A percentile compares a stretch with the other conserved stretches of the same genome.
These are phyloP conservation scores for Leucania comma DNA, from an alignment of 2,888 invertebrate species.

Conservation along the genomic window DNA sequence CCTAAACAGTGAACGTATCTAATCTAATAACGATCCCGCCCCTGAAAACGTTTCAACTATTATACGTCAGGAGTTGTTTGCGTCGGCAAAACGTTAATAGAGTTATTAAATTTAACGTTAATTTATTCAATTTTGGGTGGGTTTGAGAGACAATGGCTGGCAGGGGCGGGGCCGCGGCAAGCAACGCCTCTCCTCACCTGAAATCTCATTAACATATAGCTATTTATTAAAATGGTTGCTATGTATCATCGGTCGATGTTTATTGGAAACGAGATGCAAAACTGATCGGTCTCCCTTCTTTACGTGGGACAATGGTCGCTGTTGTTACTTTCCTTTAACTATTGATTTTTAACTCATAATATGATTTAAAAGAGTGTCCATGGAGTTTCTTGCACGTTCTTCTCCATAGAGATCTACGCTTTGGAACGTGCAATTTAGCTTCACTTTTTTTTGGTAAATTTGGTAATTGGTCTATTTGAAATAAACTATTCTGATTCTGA, in stretches of 20 bases:
- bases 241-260: slow-evolving; percentile 65
- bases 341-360: too few relatives aligned
- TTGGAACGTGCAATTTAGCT: too few relatives aligned
- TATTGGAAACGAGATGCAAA: slow-evolving; percentile 55
- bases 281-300: slow-evolving; percentile 34
- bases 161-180: slow-evolving; percentile 78
- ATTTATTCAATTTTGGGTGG: slow-evolving; percentile 88
- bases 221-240: slow-evolving; percentile 60
- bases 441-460: too few relatives aligned
- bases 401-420: too few relatives aligned
- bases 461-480: too few relatives aligned
- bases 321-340: slow-evolving; percentile 19
- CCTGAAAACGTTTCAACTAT: slow-evolving; percentile 81
- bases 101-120: slow-evolving; percentile 89
- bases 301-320: slow-evolving; percentile 28
- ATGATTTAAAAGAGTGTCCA: too few relatives aligned
- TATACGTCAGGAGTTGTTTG: slow-evolving; percentile 86
- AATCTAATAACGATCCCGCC: slow-evolving; percentile 84
- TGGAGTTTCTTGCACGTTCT: too few relatives aligned
- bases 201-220: slow-evolving; percentile 74
- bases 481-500: too few relatives aligned
- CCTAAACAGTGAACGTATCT: slow-evolving; percentile 76
- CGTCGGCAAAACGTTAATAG: slow-evolving; percentile 85
- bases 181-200: slow-evolving; percentile 84
- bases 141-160: slow-evolving; percentile 82